Evolutionary conservation across 2,888 invertebrate species (phyloP), one percentile per base, ranked within the genome.

Genomic region (Chironomus riparius): DNA sequence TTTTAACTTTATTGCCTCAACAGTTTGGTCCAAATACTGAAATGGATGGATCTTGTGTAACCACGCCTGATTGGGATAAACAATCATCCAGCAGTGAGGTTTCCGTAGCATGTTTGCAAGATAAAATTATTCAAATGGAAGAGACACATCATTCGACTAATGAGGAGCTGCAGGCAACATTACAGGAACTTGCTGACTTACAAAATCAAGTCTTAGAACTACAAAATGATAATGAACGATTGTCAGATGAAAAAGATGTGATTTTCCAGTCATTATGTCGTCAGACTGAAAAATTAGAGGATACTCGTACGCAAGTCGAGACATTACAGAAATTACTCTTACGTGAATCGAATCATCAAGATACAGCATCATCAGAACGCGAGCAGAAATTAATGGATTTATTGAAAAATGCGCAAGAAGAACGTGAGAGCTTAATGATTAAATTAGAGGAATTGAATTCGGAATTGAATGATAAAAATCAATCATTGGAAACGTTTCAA

Each of bases 241-340:
- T 97, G 47, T 88, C 90, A 5, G 95, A 95, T 79, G 97, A 97
- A 85, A 95, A 96, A 82, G 90, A 91, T 79, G 91, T 96, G 68
- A 87, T 97, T 79, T 87, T 96, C 71, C 95, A 96, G 83, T 95
- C 96, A 18, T 86, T 97, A 56, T 95, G 95, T 82, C 88, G 94
- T 18, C 97, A 97, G 85, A 95, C 95, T 0, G 95, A 95, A 83
- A 92, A 95, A 82, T 85, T 97, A 0, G 95, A 95, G 82, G 95
- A 95, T 80, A 91, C 93, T 38, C 87, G 95, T 76, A 89, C 90
- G 0, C 83, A 91, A 86, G 93, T 95, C 77, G 93, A 93, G 79
- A 92, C 93, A 0, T 84, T 97, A 68, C 94, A 95, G 82, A 92
- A 92, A 80, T 83, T 95, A 74, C 83, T 93, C 72, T 85, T 92